Conservation (phyloP, 2,797 vertebrate species). For the Chrosomus eos region DNA sequence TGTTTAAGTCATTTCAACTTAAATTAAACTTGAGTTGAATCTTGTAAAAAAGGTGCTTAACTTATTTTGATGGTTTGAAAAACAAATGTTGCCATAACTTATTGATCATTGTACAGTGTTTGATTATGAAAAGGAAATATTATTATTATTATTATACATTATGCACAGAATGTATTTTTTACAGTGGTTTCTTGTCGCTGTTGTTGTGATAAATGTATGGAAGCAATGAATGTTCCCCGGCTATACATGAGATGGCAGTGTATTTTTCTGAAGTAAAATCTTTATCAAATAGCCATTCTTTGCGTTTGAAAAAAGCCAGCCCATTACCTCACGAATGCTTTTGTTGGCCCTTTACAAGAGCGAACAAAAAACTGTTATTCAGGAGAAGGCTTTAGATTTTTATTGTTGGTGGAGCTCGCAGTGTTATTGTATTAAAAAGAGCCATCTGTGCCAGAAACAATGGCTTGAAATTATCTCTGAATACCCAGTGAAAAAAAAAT, state of each 20-base stretch:
- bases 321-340: conserved; percentile 99
- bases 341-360: conserved; percentile 99
- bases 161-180: background rate
- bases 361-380: conserved; percentile 99
- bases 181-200: background rate
- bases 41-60: no score
- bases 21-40: no score
- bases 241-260: conserved; percentile 88
- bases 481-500: conserved; percentile 94
- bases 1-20: no score
- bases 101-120: no score
- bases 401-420: conserved; percentile 98
- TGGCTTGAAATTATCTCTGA: conserved; percentile 99
- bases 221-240: conserved; percentile 65
- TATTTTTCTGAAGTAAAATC: conserved; percentile 87
- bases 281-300: conserved; percentile 99
- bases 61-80: no score
- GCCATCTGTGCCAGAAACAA: conserved; percentile 99
- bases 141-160: background rate
- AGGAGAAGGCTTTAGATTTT: conserved; percentile 99
- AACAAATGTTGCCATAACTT: no score
- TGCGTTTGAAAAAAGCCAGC: conserved; percentile 97
- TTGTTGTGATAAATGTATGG: background rate
- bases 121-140: background rate
- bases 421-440: conserved; percentile 99